A percentile compares a stretch with the other conserved stretches of the same genome.
These are phyloP conservation scores for Ptychoptera contaminata DNA, from an alignment of 2,888 invertebrate species.

Conservation along the genomic window DNA sequence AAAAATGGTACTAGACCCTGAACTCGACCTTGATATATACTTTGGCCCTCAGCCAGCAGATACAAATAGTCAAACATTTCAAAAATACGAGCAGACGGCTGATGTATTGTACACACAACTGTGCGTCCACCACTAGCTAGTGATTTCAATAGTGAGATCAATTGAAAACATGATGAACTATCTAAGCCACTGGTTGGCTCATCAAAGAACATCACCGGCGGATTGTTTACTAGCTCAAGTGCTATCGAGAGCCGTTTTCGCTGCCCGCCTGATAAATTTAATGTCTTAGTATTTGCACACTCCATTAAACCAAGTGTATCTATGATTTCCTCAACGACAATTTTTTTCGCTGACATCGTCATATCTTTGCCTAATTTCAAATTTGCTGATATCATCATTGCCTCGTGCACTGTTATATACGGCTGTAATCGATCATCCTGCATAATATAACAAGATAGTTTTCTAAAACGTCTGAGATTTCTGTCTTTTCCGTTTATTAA, in stretches of 20 bases:
- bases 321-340: constrained; percentile 71
- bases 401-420: constrained; percentile 79
- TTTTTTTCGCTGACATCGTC: constrained; percentile 52
- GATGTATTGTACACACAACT: constrained; percentile 92
- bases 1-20: constrained; percentile 76
- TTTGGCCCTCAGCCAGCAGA: constrained; percentile 82
- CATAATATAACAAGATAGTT: constrained; percentile 94
- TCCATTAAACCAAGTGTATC: constrained; percentile 70
- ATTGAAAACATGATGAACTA: constrained; percentile 87
- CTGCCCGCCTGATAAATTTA: constrained; percentile 78
- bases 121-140: constrained; percentile 77
- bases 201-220: constrained; percentile 95
- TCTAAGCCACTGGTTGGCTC: constrained; percentile 89
- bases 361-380: constrained; percentile 75
- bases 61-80: constrained; percentile 93
- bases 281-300: constrained; percentile 61
- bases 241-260: constrained; percentile 83
- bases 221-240: constrained; percentile 85
- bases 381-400: constrained; percentile 87
- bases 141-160: constrained; percentile 74
- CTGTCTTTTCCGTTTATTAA: constrained; percentile 77
- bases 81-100: constrained; percentile 87
- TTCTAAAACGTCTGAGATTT: constrained; percentile 74
- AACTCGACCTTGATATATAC: constrained; percentile 80
- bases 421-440: constrained; percentile 83